Evolutionary conservation across 2,113 vertebrate genomes (phyloP).

Genomic region (Phaethon lepturus): DNA sequence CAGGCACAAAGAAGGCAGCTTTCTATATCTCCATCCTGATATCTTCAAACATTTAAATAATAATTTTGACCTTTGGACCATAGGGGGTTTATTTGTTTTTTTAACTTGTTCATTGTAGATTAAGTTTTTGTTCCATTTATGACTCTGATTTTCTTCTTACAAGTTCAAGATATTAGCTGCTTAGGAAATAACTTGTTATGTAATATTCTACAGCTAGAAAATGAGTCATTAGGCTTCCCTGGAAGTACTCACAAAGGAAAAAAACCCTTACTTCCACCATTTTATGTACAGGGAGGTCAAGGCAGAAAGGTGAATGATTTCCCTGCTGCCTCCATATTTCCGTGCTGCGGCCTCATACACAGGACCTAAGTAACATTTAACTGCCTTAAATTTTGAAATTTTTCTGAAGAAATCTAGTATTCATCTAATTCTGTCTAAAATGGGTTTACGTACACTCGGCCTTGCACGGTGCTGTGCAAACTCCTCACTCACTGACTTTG

Average conservation of each 20-base stretch:
- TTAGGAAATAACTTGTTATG: not conserved
- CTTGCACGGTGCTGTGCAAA: not conserved
- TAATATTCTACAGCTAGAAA: not conserved
- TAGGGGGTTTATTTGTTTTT: not conserved
- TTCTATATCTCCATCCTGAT: not conserved
- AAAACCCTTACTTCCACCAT: not conserved
- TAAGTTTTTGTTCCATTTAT: not conserved
- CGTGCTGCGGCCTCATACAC: not conserved
- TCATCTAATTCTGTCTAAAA: not conserved
- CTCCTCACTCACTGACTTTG: slow-evolving; percentile 19
- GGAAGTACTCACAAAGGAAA: not conserved
- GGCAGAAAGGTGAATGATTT: not conserved
- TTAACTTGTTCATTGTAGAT: not conserved
- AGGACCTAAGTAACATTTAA: not conserved
- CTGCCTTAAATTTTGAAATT: not conserved
- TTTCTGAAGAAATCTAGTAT: not conserved
- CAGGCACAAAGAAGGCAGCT: not conserved
- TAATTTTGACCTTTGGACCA: not conserved
- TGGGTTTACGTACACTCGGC: not conserved
- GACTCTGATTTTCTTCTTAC: not conserved
- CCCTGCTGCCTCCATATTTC: not conserved
- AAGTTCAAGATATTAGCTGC: not conserved
- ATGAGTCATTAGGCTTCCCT: not conserved
- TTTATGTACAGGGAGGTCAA: not conserved
- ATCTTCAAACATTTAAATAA: not conserved